Evolutionary conservation across 1,140 invertebrate species (phyloP).

Genomic region (Diploscapter pachys): DNA sequence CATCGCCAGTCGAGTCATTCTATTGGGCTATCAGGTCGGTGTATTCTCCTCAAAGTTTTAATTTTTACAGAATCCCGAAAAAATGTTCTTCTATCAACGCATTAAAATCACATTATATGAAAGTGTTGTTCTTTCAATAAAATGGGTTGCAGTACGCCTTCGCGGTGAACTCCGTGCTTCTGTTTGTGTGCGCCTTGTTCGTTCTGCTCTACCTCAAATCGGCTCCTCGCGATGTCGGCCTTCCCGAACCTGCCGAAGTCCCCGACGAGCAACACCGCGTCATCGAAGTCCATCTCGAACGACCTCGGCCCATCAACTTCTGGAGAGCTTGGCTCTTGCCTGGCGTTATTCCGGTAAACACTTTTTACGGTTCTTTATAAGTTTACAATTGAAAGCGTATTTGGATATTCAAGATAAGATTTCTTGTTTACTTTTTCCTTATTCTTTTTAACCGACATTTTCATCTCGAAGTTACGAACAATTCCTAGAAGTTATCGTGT

Average conservation of each 20-base stretch:
- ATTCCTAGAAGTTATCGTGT: not conserved
- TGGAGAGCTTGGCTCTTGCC: slow-evolving; percentile 61
- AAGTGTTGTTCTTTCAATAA: too few species aligned
- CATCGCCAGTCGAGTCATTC: slow-evolving; percentile 60
- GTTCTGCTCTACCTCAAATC: slow-evolving; percentile 60
- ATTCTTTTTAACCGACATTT: not conserved
- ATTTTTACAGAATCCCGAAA: slow-evolving; percentile 8
- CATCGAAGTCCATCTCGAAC: slow-evolving; percentile 26
- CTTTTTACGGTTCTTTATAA: slow-evolving; percentile 1
- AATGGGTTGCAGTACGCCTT: slow-evolving; percentile 61
- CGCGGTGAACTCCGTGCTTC: slow-evolving; percentile 59
- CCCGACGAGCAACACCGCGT: not conserved
- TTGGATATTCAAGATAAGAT: too few species aligned
- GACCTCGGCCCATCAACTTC: slow-evolving; percentile 47
- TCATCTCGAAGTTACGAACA: not conserved
- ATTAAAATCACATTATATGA: not conserved
- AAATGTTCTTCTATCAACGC: not conserved
- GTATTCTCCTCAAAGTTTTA: not conserved
- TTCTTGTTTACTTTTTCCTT: not conserved
- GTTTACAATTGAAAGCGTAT: too few species aligned
- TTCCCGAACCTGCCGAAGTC: slow-evolving; percentile 6
- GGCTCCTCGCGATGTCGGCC: slow-evolving; percentile 49
- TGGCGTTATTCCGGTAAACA: slow-evolving; percentile 60
- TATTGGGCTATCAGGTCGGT: slow-evolving; percentile 62
- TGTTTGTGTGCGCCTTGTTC: slow-evolving; percentile 60